Evolutionary conservation across 2,888 invertebrate species (phyloP).

Genomic region (Drosophila kuntzei): DNA sequence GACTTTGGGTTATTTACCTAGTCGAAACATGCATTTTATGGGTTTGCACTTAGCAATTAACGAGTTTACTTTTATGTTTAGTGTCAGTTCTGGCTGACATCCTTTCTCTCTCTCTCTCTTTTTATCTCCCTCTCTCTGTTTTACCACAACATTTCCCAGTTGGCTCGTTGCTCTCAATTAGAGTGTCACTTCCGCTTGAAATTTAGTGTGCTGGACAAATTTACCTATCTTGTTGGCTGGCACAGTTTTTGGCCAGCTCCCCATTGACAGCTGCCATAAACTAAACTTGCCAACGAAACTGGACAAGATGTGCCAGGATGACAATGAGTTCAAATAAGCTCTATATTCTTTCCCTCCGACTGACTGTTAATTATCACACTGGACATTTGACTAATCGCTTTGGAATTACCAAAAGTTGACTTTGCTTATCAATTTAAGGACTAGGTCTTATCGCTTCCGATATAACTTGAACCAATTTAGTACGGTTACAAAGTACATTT

Average conservation of each 20-base stretch:
- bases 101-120: background rate
- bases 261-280: conserved; percentile 48
- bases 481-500: too few relatives aligned
- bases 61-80: conserved; percentile 50
- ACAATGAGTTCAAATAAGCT: conserved; percentile 24
- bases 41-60: conserved; percentile 70
- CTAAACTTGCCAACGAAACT: conserved; percentile 50
- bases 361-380: conserved; percentile 11
- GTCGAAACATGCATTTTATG: conserved; percentile 53
- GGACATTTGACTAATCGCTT: conserved; percentile 14
- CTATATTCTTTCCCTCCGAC: background rate
- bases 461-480: background rate
- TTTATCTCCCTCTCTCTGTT: background rate
- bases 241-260: conserved; percentile 12
- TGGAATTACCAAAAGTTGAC: conserved; percentile 5
- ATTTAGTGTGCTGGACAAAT: conserved; percentile 62
- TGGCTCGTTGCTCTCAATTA: conserved; percentile 73
- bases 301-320: conserved; percentile 30
- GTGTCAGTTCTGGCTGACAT: background rate
- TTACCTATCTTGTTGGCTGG: conserved; percentile 52
- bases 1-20: background rate
- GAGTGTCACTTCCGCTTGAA: conserved; percentile 69
- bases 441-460: background rate
- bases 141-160: conserved; percentile 46
- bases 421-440: background rate